Conservation (phyloP, 2,797 vertebrate species). For the Monodelphis domestica region DNA sequence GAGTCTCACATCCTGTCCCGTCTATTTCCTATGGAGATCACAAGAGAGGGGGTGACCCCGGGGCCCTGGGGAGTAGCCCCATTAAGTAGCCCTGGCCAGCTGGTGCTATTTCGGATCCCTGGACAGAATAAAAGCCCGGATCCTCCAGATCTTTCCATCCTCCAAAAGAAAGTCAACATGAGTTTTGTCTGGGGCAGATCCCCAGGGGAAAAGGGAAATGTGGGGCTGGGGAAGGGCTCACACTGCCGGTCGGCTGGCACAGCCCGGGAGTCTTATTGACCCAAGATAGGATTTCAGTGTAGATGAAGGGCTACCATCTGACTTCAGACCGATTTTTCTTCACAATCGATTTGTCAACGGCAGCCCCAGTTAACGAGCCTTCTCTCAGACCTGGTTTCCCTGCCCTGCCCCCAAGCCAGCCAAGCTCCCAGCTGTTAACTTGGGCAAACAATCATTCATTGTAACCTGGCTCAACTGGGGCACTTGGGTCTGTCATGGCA, state of each 20-base stretch:
- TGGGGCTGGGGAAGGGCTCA: not conserved
- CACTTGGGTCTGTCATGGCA: constrained; percentile 51
- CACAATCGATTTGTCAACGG: constrained; percentile 45
- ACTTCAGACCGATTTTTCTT: constrained; percentile 67
- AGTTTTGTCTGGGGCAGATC: not conserved
- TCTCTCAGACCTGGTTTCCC: constrained; percentile 4
- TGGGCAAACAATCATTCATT: not conserved
- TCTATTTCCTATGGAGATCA: not conserved
- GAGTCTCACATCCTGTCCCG: not conserved
- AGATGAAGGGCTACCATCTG: constrained; percentile 53
- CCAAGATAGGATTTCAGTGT: constrained; percentile 48
- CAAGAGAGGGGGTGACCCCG: not conserved
- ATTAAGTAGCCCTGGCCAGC: not conserved
- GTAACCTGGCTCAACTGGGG: not conserved
- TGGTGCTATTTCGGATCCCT: not conserved
- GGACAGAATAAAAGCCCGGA: not conserved
- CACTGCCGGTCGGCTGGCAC: constrained; percentile 57
- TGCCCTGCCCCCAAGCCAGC: not conserved
- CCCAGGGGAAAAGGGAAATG: constrained; percentile 10
- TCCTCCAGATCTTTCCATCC: not conserved
- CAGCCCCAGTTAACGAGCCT: not conserved
- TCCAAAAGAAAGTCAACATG: not conserved
- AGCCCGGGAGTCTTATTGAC: constrained; percentile 62
- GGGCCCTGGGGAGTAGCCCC: not conserved
- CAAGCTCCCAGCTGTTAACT: constrained; percentile 42